Percentiles rank a stretch among this genome's conserved stretches.
Evolutionary conservation across 2,113 vertebrate species (phyloP).

Genomic region (Peromyscus californicus): DNA sequence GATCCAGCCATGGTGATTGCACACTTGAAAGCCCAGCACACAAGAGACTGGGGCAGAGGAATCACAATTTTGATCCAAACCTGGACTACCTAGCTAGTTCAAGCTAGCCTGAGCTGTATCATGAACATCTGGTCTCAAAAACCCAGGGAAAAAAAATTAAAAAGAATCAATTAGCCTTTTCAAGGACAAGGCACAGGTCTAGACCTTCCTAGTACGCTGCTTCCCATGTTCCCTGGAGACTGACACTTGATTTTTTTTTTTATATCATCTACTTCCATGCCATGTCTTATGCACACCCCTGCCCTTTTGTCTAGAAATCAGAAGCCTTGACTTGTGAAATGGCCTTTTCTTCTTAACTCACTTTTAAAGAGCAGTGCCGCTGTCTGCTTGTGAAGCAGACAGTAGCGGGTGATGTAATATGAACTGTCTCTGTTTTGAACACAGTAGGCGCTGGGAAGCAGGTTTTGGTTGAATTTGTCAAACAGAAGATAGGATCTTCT

Average conservation of each 20-base stretch:
- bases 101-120: neutral
- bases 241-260: neutral
- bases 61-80: no score
- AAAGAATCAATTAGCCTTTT: neutral
- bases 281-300: no score
- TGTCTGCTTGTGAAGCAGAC: neutral
- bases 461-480: constrained; percentile 24
- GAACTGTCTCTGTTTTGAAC: neutral
- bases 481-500: constrained; percentile 18
- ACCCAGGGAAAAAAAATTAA: neutral
- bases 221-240: neutral
- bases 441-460: neutral
- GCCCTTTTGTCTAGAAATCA: neutral
- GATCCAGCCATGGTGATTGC: neutral
- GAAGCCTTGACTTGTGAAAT: neutral
- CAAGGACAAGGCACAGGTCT: neutral
- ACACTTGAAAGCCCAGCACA: neutral
- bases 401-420: neutral
- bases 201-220: neutral
- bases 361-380: neutral
- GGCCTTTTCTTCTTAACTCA: neutral
- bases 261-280: neutral
- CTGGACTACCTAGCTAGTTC: neutral
- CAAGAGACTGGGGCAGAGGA: neutral
- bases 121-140: neutral